These are phyloP conservation scores for Aselliscus stoliczkanus DNA, from an alignment of 2,797 vertebrate species.

Conservation along the genomic window DNA sequence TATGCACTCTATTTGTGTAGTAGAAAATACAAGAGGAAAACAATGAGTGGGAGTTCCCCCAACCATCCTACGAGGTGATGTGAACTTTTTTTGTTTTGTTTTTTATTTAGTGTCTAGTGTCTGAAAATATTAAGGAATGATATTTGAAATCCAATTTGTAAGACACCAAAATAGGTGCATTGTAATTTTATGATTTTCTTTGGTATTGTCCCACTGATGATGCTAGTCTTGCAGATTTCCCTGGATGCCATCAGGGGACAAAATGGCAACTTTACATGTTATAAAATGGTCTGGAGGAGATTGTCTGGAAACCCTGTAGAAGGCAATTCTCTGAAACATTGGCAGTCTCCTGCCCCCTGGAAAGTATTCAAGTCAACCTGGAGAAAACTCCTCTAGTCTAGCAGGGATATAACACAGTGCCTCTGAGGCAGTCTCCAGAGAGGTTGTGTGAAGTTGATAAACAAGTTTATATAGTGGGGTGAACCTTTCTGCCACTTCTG, in stretches of 20 bases:
- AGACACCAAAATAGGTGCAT: background rate
- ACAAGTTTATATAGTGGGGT: no score
- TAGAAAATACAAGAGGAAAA: background rate
- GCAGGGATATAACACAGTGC: rapidly evolving
- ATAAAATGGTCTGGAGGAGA: background rate
- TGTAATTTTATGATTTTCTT: background rate
- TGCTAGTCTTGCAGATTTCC: background rate
- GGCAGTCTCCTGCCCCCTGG: background rate
- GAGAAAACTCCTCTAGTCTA: background rate
- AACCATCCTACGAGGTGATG: rapidly evolving
- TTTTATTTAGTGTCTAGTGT: background rate
- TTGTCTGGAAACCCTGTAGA: background rate
- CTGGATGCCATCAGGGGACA: background rate
- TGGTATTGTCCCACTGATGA: background rate
- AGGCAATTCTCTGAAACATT: background rate
- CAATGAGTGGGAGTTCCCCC: no score
- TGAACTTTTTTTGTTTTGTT: background rate
- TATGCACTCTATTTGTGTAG: background rate
- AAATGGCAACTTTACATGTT: background rate
- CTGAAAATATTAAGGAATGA: background rate
- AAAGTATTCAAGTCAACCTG: background rate
- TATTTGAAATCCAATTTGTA: slow-evolving; percentile 26
- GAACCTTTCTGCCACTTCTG: no score
- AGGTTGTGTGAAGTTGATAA: no score
- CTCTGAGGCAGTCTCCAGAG: no score